phyloP scores from a whole-genome alignment of 1,140 invertebrate genomes.

The Aporrectodea caliginosa region DNA sequence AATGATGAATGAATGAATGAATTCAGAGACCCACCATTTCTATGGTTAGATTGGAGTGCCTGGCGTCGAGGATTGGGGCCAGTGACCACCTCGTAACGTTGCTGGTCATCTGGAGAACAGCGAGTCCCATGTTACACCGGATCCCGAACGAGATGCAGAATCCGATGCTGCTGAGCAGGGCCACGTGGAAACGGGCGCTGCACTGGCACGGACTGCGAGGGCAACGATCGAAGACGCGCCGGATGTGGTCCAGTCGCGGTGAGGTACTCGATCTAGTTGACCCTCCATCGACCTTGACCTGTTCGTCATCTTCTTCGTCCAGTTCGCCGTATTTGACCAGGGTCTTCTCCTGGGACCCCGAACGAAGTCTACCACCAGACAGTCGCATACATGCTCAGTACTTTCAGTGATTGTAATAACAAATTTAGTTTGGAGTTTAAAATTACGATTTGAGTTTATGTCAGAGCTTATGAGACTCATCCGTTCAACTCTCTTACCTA shows the following conservation, averaged over 20 bases:
- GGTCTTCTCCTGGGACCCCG: conserved; percentile 54
- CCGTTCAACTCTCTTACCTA: too few species aligned
- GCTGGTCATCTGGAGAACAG: conserved; percentile 72
- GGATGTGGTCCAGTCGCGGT: too few species aligned
- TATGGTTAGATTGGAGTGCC: neutral
- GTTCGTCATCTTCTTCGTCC: conserved; percentile 49
- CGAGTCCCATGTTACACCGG: conserved; percentile 91
- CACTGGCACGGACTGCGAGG: neutral
- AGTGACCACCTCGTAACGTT: conserved; percentile 47
- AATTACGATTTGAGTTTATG: too few species aligned
- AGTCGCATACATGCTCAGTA: too few species aligned
- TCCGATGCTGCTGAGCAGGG: conserved; percentile 50
- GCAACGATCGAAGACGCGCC: conserved; percentile 10
- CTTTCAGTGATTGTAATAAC: too few species aligned
- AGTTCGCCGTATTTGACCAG: conserved; percentile 55
- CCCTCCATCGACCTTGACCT: conserved; percentile 33
- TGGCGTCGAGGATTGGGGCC: neutral
- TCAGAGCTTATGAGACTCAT: too few species aligned
- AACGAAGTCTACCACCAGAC: too few species aligned
- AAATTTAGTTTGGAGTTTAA: too few species aligned
- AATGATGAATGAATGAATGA: too few species aligned
- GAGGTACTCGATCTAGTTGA: conserved; percentile 19
- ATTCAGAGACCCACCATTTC: neutral
- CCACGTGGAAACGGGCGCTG: conserved; percentile 47
- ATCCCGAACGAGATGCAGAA: conserved; percentile 57